phyloP scores from a whole-genome alignment of 2,113 vertebrate species.

The Cariama cristata region DNA sequence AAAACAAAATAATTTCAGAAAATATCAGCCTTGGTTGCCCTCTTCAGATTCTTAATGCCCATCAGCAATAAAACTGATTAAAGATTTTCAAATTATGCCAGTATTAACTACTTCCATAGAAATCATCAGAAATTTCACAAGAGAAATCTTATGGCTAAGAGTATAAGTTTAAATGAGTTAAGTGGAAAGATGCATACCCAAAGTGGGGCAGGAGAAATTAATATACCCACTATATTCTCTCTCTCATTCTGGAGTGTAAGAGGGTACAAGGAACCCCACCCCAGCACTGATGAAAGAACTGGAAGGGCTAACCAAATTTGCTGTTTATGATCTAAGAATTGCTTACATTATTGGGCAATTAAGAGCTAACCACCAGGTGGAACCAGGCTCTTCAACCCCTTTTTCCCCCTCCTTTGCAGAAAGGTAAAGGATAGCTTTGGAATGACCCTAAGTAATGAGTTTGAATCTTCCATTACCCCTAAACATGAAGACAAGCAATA shows the following conservation, averaged over 20 bases:
- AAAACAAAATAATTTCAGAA: slow-evolving; percentile 3
- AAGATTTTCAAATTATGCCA: not conserved
- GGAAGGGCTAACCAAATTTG: not conserved
- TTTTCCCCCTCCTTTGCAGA: not conserved
- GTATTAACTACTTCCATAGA: not conserved
- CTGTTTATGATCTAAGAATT: not conserved
- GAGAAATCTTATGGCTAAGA: not conserved
- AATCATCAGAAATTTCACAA: not conserved
- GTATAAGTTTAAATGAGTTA: not conserved
- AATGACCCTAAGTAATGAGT: not conserved
- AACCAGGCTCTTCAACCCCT: not conserved
- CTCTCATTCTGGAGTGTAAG: not conserved
- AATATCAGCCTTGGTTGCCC: not conserved
- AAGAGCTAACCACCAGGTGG: not conserved
- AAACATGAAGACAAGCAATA: not conserved
- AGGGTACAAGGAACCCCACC: accelerated
- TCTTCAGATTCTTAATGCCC: not conserved
- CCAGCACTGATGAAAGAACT: not conserved
- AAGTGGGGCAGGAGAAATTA: not conserved
- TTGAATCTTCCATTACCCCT: not conserved
- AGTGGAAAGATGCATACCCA: not conserved
- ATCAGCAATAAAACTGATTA: not conserved
- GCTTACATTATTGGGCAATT: not conserved
- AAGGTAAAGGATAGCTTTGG: not conserved
- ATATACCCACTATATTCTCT: not conserved